A percentile compares a stretch with the other conserved stretches of the same genome.
These are phyloP conservation scores for Smittia sp. DNA, from an alignment of 2,888 invertebrate species.

Conservation along the genomic window DNA sequence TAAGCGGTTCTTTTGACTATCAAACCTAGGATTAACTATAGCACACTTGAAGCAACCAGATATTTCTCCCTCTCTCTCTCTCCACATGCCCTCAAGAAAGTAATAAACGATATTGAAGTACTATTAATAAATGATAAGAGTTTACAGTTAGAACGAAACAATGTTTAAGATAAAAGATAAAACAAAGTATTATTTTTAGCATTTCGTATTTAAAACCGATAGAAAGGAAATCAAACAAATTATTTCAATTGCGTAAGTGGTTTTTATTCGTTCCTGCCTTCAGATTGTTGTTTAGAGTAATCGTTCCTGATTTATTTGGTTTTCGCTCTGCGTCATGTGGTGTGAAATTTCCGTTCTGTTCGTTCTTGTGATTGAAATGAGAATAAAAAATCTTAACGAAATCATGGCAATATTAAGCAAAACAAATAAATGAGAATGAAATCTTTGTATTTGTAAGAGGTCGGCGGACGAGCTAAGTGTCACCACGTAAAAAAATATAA, in stretches of 20 bases:
- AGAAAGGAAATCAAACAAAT: background rate
- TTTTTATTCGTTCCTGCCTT: background rate
- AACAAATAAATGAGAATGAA: background rate
- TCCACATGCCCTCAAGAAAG: background rate
- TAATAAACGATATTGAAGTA: conserved; percentile 16
- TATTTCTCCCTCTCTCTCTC: background rate
- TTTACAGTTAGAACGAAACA: background rate
- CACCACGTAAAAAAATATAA: background rate
- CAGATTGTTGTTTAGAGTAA: background rate
- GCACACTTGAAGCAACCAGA: background rate
- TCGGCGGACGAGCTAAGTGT: background rate
- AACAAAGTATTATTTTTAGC: conserved; percentile 26
- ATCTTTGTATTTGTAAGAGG: background rate
- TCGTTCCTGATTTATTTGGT: background rate
- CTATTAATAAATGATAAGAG: conserved; percentile 6
- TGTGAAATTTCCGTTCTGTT: background rate
- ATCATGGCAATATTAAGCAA: conserved; percentile 7
- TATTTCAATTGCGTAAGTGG: background rate
- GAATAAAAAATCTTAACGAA: background rate
- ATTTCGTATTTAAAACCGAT: conserved; percentile 1
- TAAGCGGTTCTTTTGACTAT: background rate
- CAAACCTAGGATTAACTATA: background rate
- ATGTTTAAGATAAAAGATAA: conserved; percentile 17
- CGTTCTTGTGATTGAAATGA: background rate
- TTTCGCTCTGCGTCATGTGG: background rate